Base-by-base conservation (phyloP, 2,797 vertebrate species). In the Jordanella pulchra region DNA sequence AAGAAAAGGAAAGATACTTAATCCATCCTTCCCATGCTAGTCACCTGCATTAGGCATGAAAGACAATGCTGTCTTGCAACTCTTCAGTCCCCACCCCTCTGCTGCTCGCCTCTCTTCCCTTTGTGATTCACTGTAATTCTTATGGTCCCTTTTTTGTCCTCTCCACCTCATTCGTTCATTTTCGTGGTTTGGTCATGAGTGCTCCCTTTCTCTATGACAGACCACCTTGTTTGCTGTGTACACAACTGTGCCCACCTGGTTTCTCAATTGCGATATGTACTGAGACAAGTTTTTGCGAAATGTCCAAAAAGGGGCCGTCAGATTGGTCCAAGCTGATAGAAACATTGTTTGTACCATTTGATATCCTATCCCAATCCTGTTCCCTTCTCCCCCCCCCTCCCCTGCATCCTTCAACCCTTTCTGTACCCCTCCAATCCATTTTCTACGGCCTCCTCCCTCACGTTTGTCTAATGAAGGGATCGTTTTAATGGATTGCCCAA, bases 381-480 rank as follows among this genome's bases (percentile, higher is more conserved):
- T 80, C 72, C 69, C 74, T 61, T 73, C 80, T 71, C 75, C 76
- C 80, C 81, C 74, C 75, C 71, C 81, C 74, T 74, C 71, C 17
- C 84, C 75, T 81, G 66, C 76, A 88, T 86, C 86, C 89, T 80
- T 89, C 83, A 84, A 82, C 90, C 85, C 82, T 87, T 82, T 89
- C 86, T 87, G 80, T 82, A 74, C 84, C 86, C 81, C 86, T 84
- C 74, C 27, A 55, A 79, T 88, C 88, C 84, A 87, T 87, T 87
- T 89, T 86, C 84, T 86, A 83, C 84, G 82, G 79, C 86, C 84
- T 87, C 87, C 78, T 86, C 84, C 79, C 82, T 86, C 77, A 81
- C 89, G 87, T 90, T 91, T 89, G 83, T 89, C 83, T 90, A 90
- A 91, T 90, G 89, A 86, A 90, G 78, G 88, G 84, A 90, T 92